These are phyloP conservation scores for Notechis scutatus DNA, from an alignment of 2,113 vertebrate genomes.

Conservation along the genomic window DNA sequence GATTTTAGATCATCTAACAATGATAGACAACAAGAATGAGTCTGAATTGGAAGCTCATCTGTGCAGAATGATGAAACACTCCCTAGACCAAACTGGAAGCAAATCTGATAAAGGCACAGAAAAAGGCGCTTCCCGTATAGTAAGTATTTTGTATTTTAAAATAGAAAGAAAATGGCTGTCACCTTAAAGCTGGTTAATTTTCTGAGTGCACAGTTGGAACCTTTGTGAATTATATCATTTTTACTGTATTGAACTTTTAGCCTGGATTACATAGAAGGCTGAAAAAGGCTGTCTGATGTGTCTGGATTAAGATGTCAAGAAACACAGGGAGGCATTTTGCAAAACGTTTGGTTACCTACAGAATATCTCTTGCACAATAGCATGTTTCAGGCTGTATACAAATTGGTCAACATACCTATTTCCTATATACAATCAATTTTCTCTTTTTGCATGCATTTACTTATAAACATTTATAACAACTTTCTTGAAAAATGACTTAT, in stretches of 20 bases:
- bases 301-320: background rate
- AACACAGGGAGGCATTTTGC: background rate
- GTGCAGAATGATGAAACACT: conserved; percentile 87
- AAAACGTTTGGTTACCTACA: background rate
- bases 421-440: background rate
- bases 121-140: conserved; percentile 80
- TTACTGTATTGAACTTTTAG: background rate
- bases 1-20: conserved; percentile 95
- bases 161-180: background rate
- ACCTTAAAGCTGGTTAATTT: background rate
- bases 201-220: background rate
- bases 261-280: background rate
- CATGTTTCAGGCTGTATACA: background rate
- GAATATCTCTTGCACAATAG: background rate
- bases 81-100: conserved; percentile 78
- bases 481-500: background rate
- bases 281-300: background rate
- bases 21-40: conserved; percentile 97
- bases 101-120: conserved; percentile 90
- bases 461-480: too few species aligned
- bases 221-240: background rate
- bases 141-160: conserved; percentile 62
- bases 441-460: too few species aligned
- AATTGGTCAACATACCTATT: background rate
- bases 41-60: conserved; percentile 93